A percentile compares a stretch with the other conserved stretches of the same genome.
These are phyloP conservation scores for Macquaria australasica DNA, from an alignment of 2,113 vertebrate genomes.

Conservation along the genomic window DNA sequence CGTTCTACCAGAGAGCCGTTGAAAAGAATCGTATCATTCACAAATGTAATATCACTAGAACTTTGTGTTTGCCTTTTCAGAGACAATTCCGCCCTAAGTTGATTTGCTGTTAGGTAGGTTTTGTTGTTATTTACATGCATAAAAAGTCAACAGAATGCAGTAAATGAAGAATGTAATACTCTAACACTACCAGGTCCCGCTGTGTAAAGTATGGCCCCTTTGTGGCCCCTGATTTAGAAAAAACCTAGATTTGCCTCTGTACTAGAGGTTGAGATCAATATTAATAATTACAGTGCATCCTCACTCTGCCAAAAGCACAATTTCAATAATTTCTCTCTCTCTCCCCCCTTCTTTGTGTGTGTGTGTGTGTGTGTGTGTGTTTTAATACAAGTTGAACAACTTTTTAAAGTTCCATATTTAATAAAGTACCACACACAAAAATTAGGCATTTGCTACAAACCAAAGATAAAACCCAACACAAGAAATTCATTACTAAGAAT, in stretches of 20 bases:
- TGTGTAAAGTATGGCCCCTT: too few species aligned
- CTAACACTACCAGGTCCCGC: too few species aligned
- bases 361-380: background rate
- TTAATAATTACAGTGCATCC: background rate
- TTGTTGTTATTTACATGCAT: background rate
- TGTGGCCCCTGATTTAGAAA: too few species aligned
- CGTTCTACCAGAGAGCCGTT: too few species aligned
- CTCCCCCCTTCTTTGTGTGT: background rate
- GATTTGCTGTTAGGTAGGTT: background rate
- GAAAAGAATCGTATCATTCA: too few species aligned
- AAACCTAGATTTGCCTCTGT: too few species aligned
- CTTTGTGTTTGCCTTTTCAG: background rate
- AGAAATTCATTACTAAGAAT: background rate
- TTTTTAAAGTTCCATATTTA: background rate
- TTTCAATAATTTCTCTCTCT: background rate
- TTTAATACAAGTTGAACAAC: background rate
- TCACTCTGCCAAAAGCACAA: slow-evolving; percentile 11
- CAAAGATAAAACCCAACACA: background rate
- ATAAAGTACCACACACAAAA: background rate
- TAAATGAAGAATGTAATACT: background rate
- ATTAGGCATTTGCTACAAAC: background rate
- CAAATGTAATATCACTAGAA: too few species aligned
- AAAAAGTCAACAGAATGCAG: background rate
- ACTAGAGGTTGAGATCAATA: background rate
- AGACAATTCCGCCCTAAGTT: background rate